A percentile compares a stretch with the other conserved stretches of the same genome.
phyloP scores from a whole-genome alignment of 92 coral and sea anemone species.

The Porites divaricata region DNA sequence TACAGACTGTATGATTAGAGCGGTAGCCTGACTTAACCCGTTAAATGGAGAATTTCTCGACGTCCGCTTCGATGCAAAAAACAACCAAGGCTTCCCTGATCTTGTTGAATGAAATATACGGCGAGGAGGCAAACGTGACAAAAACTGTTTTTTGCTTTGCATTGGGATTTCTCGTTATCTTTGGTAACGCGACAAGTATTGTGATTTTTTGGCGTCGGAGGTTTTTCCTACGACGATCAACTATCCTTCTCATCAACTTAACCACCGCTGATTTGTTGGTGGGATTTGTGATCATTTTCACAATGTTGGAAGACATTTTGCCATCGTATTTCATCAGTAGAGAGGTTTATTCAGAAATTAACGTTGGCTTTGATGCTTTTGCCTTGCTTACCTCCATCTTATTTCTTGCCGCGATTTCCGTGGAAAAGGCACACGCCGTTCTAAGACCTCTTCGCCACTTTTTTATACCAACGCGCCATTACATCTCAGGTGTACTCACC shows the following conservation, averaged over 20 bases:
- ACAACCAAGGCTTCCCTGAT: neutral
- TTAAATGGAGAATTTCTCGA: neutral
- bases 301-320: neutral
- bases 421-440: constrained; percentile 8
- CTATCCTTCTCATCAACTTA: constrained; percentile 7
- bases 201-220: constrained; percentile 11
- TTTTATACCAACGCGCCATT: constrained; percentile 2
- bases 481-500: neutral
- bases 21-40: neutral
- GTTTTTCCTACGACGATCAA: neutral
- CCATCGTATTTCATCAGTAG: neutral
- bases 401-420: constrained; percentile 18
- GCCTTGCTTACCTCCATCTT: neutral
- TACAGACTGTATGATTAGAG: too few species aligned
- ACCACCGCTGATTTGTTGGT: neutral
- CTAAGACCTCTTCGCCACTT: constrained; percentile 8
- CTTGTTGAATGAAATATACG: neutral
- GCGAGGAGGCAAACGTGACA: neutral
- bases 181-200: constrained; percentile 11
- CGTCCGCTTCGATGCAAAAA: too few species aligned
- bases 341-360: neutral
- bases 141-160: neutral
- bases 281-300: neutral
- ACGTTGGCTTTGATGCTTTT: constrained; percentile 6
- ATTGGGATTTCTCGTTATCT: constrained; percentile 2